Base-by-base conservation (phyloP, 2,797 vertebrate genomes). In the Thalassophryne amazonica region DNA sequence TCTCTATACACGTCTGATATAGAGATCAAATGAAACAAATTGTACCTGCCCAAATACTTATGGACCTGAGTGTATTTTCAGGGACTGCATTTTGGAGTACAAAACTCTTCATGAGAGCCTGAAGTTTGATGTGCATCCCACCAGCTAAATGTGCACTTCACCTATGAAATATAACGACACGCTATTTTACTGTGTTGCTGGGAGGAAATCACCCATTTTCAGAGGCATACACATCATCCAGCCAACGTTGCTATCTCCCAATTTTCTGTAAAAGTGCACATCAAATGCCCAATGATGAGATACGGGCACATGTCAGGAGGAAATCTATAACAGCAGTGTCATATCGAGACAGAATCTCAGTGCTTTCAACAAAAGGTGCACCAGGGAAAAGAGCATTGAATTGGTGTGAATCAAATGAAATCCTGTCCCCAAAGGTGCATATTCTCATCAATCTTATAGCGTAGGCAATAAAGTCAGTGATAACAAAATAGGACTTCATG, bases 311-410 rank as follows among this genome's bases (percentile, higher is more conserved):
- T 37, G 76, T 83, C 69, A 49, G 57, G 39, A 38, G 25, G 23
- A 45, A 63, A 69, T 63, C 64, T 77, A 59, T 52, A 27, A 57
- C 29, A 33, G 56, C 48, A 11, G 37, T 7, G 27, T 37, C 53
- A 77, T 69, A 81, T 77, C 64, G 2, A 60, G 58, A 49, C 41
- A 21, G 19, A 42, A 76, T 79, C 72, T 51, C 61, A 33, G 23
- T 9, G 45, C 27, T 36, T 57, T 39, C 36, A 59, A 41, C n/a
- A 57, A 66, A 60, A 30, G 46, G 71, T 50, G 45, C 55, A 48
- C 67, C 12, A 3, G 21, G 35, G 53, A 58, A 61, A 29, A 12
- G 29, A 52, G 43, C 9, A 0, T 9, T 7, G 19, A 38, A 36
- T 16, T n/a, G 6, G 37, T 38, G 27, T 36, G 30, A 63, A 58